These are phyloP conservation scores for Eurosta solidaginis DNA, from an alignment of 1,140 invertebrate species.

Conservation along the genomic window DNA sequence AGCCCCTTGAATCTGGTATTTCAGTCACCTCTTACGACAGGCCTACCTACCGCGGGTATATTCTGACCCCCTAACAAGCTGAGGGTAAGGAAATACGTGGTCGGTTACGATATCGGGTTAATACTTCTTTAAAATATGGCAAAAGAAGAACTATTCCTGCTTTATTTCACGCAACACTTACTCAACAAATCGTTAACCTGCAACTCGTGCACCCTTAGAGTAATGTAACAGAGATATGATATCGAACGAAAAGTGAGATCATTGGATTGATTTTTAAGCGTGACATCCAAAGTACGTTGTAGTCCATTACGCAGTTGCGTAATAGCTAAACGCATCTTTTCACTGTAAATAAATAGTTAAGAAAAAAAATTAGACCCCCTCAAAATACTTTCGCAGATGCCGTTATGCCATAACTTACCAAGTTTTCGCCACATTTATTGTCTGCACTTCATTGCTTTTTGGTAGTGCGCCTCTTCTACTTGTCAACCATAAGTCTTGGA, in stretches of 20 bases:
- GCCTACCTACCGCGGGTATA: too few species aligned
- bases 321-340: slow-evolving; percentile 11
- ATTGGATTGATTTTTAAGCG: background rate
- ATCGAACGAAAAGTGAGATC: slow-evolving; percentile 25
- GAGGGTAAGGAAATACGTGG: too few species aligned
- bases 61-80: too few species aligned
- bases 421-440: slow-evolving; percentile 29
- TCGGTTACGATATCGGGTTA: too few species aligned
- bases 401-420: slow-evolving; percentile 29
- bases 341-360: background rate
- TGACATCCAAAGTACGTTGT: background rate
- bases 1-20: too few species aligned
- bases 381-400: background rate
- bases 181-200: slow-evolving; percentile 30
- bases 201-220: slow-evolving; percentile 24
- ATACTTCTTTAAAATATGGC: background rate
- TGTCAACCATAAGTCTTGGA: background rate
- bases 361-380: background rate
- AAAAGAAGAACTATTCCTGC: background rate
- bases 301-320: background rate
- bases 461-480: background rate
- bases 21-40: too few species aligned
- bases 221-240: slow-evolving; percentile 15
- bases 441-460: slow-evolving; percentile 2
- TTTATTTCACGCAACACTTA: background rate